Evolutionary conservation across 2,797 vertebrate species (phyloP).

Genomic region (Leptodactylus fallax): DNA sequence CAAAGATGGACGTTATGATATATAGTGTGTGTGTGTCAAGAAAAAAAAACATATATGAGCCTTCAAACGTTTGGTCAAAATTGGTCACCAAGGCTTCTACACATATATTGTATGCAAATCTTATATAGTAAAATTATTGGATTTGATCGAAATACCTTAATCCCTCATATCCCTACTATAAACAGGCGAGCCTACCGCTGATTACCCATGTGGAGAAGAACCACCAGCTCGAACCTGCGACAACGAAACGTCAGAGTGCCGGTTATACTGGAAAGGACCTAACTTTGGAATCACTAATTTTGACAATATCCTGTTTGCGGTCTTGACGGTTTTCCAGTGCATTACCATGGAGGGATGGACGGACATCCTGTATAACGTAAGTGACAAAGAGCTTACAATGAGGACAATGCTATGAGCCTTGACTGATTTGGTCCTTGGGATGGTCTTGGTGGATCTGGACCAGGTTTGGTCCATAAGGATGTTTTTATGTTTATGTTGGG

Average conservation of each 20-base stretch:
- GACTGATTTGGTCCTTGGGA: too few relatives aligned
- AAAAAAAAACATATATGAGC: not conserved
- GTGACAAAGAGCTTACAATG: slow-evolving; percentile 66
- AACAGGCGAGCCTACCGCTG: slow-evolving; percentile 80
- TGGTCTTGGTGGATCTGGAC: too few relatives aligned
- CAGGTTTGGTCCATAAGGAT: too few relatives aligned
- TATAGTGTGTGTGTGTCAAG: too few relatives aligned
- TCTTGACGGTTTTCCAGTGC: slow-evolving; percentile 96
- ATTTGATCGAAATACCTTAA: not conserved
- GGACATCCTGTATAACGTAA: slow-evolving; percentile 94
- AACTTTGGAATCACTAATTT: slow-evolving; percentile 98
- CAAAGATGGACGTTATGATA: too few relatives aligned
- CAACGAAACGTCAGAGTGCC: slow-evolving; percentile 79
- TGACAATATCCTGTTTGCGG: slow-evolving; percentile 96
- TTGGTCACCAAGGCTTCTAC: not conserved
- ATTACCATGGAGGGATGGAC: slow-evolving; percentile 99
- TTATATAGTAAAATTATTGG: not conserved
- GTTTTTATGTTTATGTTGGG: too few relatives aligned
- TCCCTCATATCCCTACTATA: not conserved
- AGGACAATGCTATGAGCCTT: too few relatives aligned
- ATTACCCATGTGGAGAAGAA: slow-evolving; percentile 89
- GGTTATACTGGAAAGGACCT: slow-evolving; percentile 90
- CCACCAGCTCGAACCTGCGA: slow-evolving; percentile 84
- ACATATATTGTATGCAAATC: not conserved
- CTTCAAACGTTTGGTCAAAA: not conserved